A percentile compares a stretch with the other conserved stretches of the same genome.
Evolutionary conservation across 2,888 invertebrate species (phyloP).

Genomic region (Eupithecia inturbata): DNA sequence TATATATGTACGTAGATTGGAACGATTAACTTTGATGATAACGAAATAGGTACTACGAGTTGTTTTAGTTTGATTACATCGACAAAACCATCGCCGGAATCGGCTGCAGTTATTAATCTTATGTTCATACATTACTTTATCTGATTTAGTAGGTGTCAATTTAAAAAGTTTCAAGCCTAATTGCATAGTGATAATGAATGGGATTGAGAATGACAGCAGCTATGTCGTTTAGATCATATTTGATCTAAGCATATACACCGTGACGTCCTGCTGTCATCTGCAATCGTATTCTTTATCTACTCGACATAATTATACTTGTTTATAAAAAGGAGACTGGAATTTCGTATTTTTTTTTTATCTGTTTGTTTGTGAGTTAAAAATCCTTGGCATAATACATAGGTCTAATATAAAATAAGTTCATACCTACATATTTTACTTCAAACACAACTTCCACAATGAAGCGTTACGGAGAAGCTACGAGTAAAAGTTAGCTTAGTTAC

Average conservation of each 20-base stretch:
- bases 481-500: slow-evolving; percentile 6
- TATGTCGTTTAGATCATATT: no score
- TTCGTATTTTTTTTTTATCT: not conserved
- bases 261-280: no score
- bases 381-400: not conserved
- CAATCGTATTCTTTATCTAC: no score
- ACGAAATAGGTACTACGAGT: not conserved
- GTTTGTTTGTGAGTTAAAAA: not conserved
- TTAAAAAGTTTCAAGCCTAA: no score
- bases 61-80: not conserved
- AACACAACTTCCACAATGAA: not conserved
- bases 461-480: not conserved
- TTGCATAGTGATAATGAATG: no score
- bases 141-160: not conserved
- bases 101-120: not conserved
- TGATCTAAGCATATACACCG: no score
- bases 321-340: not conserved
- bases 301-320: no score
- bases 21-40: not conserved
- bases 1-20: not conserved
- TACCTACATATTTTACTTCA: not conserved
- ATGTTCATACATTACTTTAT: not conserved
- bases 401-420: not conserved
- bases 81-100: no score
- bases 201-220: no score